phyloP scores from a whole-genome alignment of 2,888 invertebrate genomes.

The Heliconius charithonia region DNA sequence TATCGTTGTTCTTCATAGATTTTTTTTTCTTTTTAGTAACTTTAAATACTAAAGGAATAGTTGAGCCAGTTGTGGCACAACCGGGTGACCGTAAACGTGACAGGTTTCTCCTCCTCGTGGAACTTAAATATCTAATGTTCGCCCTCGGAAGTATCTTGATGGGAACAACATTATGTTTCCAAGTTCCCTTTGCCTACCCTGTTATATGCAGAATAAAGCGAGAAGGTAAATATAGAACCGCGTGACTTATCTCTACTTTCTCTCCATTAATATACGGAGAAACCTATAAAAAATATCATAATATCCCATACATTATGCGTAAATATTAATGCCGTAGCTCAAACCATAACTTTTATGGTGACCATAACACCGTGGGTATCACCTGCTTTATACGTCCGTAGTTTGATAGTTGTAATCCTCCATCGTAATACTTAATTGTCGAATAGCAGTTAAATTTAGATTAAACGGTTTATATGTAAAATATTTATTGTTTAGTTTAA shows the following conservation, averaged over 20 bases:
- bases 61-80: too few species aligned
- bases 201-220: not conserved
- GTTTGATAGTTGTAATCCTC: conserved; percentile 50
- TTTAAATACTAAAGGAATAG: too few species aligned
- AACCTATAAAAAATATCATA: not conserved
- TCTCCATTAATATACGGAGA: not conserved
- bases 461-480: conserved; percentile 30
- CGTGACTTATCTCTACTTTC: too few species aligned
- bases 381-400: conserved; percentile 50
- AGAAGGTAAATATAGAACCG: not conserved
- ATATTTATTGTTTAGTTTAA: conserved; percentile 22
- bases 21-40: too few species aligned
- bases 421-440: conserved; percentile 46
- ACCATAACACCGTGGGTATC: conserved; percentile 49
- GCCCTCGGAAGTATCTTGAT: too few species aligned
- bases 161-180: not conserved
- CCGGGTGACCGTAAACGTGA: too few species aligned
- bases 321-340: conserved; percentile 41
- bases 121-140: too few species aligned
- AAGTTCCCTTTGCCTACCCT: not conserved
- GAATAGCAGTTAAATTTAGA: conserved; percentile 42
- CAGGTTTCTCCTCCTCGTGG: too few species aligned
- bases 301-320: conserved; percentile 15
- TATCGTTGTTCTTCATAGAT: too few species aligned
- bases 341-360: conserved; percentile 49